Evolutionary conservation across 2,888 invertebrate species (phyloP).

Genomic region (Metalampra italica): DNA sequence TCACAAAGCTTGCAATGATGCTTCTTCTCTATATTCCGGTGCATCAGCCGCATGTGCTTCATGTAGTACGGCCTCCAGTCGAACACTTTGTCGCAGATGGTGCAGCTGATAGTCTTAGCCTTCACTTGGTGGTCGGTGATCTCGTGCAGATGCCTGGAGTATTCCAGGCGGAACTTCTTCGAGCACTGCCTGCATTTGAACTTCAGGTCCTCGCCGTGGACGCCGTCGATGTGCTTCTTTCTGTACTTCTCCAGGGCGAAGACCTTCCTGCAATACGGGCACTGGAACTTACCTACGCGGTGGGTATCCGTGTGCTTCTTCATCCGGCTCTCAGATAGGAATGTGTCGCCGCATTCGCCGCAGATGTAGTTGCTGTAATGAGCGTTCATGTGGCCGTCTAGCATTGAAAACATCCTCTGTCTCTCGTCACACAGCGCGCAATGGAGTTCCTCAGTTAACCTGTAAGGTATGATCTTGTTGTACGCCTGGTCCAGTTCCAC

Average conservation of each 20-base stretch:
- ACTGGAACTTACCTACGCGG: conserved; percentile 51
- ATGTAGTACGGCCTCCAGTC: conserved; percentile 59
- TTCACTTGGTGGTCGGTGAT: conserved; percentile 36
- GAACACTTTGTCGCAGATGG: conserved; percentile 55
- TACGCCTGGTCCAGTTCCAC: conserved; percentile 36
- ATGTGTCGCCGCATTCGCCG: conserved; percentile 49
- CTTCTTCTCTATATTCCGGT: conserved; percentile 38
- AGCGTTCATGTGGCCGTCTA: conserved; percentile 57
- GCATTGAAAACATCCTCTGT: conserved; percentile 31
- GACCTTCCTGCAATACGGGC: conserved; percentile 60
- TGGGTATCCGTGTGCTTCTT: conserved; percentile 61
- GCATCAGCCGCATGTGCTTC: conserved; percentile 51
- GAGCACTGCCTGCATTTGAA: conserved; percentile 45
- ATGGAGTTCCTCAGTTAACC: conserved; percentile 19
- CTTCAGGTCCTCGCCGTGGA: conserved; percentile 30
- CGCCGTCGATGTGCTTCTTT: conserved; percentile 36
- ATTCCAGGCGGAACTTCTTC: conserved; percentile 26
- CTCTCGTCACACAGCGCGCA: conserved; percentile 44
- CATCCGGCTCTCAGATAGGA: conserved; percentile 30
- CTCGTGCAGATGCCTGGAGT: conserved; percentile 32
- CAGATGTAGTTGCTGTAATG: conserved; percentile 58
- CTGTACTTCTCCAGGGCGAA: conserved; percentile 50
- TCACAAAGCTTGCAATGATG: conserved; percentile 31
- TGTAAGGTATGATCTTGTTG: conserved; percentile 43
- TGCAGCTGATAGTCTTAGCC: conserved; percentile 39